Percentiles rank a stretch among this genome's conserved stretches.
Evolutionary conservation across 2,888 invertebrate species (phyloP).

Genomic region (Hypercompe scribonia): DNA sequence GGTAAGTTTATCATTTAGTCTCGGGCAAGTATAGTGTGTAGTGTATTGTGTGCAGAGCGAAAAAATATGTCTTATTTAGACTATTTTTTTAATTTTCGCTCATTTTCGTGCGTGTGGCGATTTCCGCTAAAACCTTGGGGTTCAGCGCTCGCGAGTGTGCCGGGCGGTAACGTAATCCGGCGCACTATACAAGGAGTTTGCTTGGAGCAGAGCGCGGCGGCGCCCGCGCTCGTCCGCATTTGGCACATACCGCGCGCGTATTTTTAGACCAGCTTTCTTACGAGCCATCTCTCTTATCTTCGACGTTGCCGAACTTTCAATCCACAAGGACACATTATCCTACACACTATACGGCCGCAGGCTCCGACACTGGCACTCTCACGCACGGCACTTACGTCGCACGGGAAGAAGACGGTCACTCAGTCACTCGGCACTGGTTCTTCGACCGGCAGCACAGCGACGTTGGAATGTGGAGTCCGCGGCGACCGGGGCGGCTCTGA

Average conservation of each 20-base stretch:
- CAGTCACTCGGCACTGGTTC: constrained; percentile 78
- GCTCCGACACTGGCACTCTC: constrained; percentile 65
- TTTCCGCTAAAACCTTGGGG: constrained; percentile 34
- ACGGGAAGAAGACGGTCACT: constrained; percentile 84
- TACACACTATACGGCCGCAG: constrained; percentile 67
- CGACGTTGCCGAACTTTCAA: constrained; percentile 51
- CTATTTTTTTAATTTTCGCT: constrained; percentile 17
- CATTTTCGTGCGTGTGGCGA: constrained; percentile 37
- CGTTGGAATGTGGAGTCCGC: constrained; percentile 91
- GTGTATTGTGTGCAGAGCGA: constrained; percentile 57
- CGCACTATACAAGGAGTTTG: constrained; percentile 77
- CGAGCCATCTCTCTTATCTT: constrained; percentile 50
- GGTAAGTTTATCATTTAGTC: not conserved
- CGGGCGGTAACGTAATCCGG: constrained; percentile 79
- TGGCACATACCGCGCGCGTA: constrained; percentile 70
- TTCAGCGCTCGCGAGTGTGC: constrained; percentile 38
- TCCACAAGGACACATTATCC: constrained; percentile 57
- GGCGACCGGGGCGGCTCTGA: constrained; percentile 90
- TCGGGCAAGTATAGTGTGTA: constrained; percentile 59
- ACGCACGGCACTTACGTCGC: constrained; percentile 85
- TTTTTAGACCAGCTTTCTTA: constrained; percentile 68
- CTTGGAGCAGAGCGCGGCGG: constrained; percentile 61
- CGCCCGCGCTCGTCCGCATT: constrained; percentile 61
- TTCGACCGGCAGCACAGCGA: constrained; percentile 83
- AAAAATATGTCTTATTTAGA: constrained; percentile 18